Base-by-base conservation (phyloP, 2,113 vertebrate genomes). In the Corythornis cristatus region DNA sequence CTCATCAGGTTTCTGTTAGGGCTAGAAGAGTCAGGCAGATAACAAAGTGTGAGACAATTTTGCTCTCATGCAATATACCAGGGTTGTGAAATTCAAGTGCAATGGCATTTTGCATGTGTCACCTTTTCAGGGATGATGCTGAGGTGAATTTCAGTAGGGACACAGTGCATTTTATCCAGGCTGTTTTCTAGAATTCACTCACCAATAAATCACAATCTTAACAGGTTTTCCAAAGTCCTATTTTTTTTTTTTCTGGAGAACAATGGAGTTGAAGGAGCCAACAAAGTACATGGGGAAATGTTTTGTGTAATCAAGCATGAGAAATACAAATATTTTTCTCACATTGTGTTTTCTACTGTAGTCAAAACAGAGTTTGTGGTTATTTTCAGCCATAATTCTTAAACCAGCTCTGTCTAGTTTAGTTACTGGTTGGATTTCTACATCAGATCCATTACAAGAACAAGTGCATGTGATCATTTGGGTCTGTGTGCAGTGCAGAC, bases 301-400 rank as follows among this genome's bases (percentile, higher is more conserved):
- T 84, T 78, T 48, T 75, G 83, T 86, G 60, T 86, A 86, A 56
- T 83, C 43, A 46, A 70, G 68, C 37, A 3, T 53, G 58, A 88
- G 80, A 89, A 90, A 82, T 43, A 72, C 35, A 78, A 71, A 75
- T 76, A 83, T 79, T 95, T 91, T 91, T 85, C 82, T 79, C 40
- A 16, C 5, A 2, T 25, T 81, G 83, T 81, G 54, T 77, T 86
- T 90, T 68, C 48, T 65, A 25, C 43, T 61, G 84, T 46, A 67
- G 74, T 78, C 77, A 86, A 56, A 91, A 71, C 81, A 75, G 79
- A 45, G 46, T 56, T 62, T 84, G 91, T 74, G 46, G 70, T 84
- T 94, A 64, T 91, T 93, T 86, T 75, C 82, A 65, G 51, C 53
- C 23, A 2, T 61, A 72, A 78, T 93, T 93, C 71, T 53, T 64